phyloP scores from a whole-genome alignment of 2,113 vertebrate genomes.

The Oncorhynchus tshawytscha region DNA sequence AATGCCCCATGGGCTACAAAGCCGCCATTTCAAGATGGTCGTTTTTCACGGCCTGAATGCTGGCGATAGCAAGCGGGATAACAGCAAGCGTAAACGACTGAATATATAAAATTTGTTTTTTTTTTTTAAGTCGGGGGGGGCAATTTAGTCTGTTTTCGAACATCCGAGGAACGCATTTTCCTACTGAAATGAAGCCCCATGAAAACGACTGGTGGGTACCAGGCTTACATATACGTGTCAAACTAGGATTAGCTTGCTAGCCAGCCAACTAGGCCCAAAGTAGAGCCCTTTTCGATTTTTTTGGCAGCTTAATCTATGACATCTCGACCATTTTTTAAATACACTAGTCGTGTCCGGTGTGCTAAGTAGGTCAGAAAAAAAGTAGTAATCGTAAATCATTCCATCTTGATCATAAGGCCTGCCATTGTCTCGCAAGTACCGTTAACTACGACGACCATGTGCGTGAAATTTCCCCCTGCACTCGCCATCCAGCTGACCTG shows the following conservation, averaged over 20 bases:
- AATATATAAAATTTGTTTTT: no score
- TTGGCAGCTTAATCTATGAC: background rate
- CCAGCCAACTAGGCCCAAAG: background rate
- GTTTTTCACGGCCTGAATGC: background rate
- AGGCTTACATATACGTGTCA: background rate
- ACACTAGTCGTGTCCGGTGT: background rate
- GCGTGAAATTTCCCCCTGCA: background rate
- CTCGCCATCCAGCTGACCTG: background rate
- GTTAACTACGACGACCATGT: slow-evolving; percentile 20
- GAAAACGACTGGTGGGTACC: no score
- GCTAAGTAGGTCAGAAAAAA: no score
- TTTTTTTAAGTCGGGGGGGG: no score
- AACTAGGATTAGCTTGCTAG: background rate
- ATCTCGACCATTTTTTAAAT: background rate
- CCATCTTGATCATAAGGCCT: background rate
- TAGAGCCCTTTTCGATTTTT: background rate
- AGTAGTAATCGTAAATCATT: no score
- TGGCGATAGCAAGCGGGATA: no score
- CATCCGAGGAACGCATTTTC: no score
- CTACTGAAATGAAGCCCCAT: no score
- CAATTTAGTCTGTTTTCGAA: no score
- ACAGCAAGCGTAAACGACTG: no score
- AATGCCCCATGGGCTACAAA: background rate
- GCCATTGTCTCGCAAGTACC: slow-evolving; percentile 15
- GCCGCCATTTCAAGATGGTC: slow-evolving; percentile 71